phyloP scores from a whole-genome alignment of 2,888 invertebrate species.

The Caenorhabditis doughertyi region DNA sequence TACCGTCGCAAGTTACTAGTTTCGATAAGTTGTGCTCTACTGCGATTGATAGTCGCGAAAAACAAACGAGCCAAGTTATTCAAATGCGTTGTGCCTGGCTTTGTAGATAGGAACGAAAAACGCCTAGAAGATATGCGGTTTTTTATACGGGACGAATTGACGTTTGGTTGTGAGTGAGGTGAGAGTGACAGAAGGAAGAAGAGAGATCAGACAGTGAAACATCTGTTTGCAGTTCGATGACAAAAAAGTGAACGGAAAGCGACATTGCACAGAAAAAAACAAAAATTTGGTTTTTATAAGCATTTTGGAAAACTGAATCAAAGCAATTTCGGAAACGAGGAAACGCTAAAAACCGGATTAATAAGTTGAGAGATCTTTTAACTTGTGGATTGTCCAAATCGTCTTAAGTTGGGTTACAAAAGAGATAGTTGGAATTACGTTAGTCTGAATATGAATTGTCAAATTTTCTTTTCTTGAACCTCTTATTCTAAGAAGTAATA shows the following conservation, averaged over 20 bases:
- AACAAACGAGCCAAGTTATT: conserved; percentile 48
- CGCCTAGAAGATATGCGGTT: conserved; percentile 53
- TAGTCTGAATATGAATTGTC: too few relatives aligned
- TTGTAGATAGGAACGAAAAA: conserved; percentile 40
- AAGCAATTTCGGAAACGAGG: too few relatives aligned
- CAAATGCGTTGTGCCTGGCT: conserved; percentile 45
- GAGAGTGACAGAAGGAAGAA: background rate
- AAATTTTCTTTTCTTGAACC: too few relatives aligned
- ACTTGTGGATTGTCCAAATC: too few relatives aligned
- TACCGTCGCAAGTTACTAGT: background rate
- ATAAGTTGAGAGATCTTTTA: too few relatives aligned
- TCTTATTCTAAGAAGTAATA: too few relatives aligned
- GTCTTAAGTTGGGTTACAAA: too few relatives aligned
- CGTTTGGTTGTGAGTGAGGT: background rate
- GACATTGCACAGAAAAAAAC: background rate
- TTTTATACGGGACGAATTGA: conserved; percentile 2
- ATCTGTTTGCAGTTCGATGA: conserved; percentile 63
- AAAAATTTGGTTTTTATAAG: too few relatives aligned
- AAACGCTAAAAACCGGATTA: too few relatives aligned
- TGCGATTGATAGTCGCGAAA: conserved; percentile 41
- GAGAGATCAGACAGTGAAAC: conserved; percentile 28
- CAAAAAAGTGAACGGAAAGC: conserved; percentile 33
- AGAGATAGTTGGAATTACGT: too few relatives aligned
- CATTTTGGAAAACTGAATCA: too few relatives aligned
- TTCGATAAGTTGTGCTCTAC: conserved; percentile 1